These are phyloP conservation scores for Lagocephalus sceleratus DNA, from an alignment of 2,797 vertebrate species.

Conservation along the genomic window DNA sequence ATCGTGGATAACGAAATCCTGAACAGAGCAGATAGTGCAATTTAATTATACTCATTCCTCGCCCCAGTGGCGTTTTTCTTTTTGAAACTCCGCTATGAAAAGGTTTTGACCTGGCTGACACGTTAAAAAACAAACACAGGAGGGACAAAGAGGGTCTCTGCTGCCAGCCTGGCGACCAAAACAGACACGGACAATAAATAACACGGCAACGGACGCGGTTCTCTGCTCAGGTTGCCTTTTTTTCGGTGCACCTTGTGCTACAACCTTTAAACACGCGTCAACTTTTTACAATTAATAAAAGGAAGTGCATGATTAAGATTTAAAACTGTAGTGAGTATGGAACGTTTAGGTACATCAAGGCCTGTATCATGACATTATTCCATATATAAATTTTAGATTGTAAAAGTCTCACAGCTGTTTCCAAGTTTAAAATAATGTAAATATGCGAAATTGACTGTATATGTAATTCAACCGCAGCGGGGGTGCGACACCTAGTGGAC, in stretches of 20 bases:
- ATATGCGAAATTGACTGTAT: neutral
- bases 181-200: neutral
- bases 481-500: constrained; percentile 41
- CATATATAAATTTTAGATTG: too few relatives aligned
- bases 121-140: neutral
- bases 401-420: too few relatives aligned
- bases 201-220: neutral
- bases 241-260: neutral
- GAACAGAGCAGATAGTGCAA: too few relatives aligned
- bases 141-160: neutral
- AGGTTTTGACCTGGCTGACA: neutral
- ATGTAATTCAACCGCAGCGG: neutral
- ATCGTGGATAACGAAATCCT: too few relatives aligned
- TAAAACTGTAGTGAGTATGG: too few relatives aligned
- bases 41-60: too few relatives aligned
- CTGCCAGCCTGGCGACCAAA: neutral
- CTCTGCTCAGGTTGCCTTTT: neutral
- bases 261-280: too few relatives aligned
- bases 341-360: too few relatives aligned
- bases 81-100: neutral
- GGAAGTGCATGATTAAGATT: too few relatives aligned
- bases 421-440: too few relatives aligned
- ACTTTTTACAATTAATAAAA: too few relatives aligned
- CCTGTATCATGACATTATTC: too few relatives aligned
- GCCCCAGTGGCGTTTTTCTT: neutral